phyloP scores from a whole-genome alignment of 2,797 vertebrate genomes.

The Menidia menidia region DNA sequence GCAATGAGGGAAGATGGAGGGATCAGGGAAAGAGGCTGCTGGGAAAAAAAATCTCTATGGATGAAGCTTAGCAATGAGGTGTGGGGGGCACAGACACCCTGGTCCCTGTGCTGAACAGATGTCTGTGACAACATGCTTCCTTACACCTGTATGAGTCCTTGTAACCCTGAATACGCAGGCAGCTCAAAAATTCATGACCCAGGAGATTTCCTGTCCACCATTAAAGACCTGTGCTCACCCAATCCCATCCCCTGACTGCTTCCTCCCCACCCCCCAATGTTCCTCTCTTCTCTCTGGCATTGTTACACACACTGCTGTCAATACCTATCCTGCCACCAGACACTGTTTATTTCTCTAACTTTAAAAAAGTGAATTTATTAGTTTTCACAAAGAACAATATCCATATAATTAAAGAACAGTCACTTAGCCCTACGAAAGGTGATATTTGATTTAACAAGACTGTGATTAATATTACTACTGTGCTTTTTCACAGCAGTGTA shows the following conservation, averaged over 20 bases:
- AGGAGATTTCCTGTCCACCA: slow-evolving; percentile 79
- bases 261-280: not conserved
- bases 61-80: slow-evolving; percentile 5
- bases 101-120: slow-evolving; percentile 87
- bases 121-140: slow-evolving; percentile 89
- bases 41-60: not conserved
- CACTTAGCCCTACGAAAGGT: too few relatives aligned
- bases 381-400: too few relatives aligned
- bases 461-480: too few relatives aligned
- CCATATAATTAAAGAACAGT: too few relatives aligned
- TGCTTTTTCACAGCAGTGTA: too few relatives aligned
- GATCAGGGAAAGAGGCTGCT: slow-evolving; percentile 52
- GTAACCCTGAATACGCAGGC: slow-evolving; percentile 70
- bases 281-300: slow-evolving; percentile 10
- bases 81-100: slow-evolving; percentile 30
- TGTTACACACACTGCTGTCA: slow-evolving; percentile 21
- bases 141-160: slow-evolving; percentile 89
- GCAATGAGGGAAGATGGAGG: slow-evolving; percentile 26
- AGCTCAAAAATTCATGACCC: slow-evolving; percentile 90
- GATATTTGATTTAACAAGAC: too few relatives aligned
- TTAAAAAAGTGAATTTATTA: slow-evolving; percentile 24
- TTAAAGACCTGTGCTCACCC: slow-evolving; percentile 76
- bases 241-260: not conserved
- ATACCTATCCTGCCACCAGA: slow-evolving; percentile 39
- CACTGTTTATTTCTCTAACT: slow-evolving; percentile 59